Evolutionary conservation across 2,888 invertebrate genomes (phyloP).

Genomic region (Cryptophagus acutangulus): DNA sequence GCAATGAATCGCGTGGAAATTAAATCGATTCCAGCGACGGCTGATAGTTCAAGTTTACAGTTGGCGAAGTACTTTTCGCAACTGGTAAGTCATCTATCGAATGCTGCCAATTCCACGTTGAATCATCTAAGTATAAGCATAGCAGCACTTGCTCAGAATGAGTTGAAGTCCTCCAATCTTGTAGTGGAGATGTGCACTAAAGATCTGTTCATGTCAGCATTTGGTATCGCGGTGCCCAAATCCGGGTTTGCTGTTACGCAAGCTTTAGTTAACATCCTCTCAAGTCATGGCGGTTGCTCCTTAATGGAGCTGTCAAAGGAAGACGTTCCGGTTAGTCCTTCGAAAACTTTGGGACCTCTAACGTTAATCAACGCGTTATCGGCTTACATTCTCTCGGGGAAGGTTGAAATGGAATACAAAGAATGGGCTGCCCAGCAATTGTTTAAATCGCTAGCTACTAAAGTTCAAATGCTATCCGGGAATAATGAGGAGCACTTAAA

Average conservation of each 20-base stretch:
- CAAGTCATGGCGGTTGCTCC: slow-evolving; percentile 48
- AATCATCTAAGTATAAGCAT: slow-evolving; percentile 46
- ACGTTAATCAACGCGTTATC: slow-evolving; percentile 57
- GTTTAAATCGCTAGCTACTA: slow-evolving; percentile 49
- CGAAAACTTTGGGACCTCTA: slow-evolving; percentile 42
- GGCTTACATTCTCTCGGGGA: slow-evolving; percentile 55
- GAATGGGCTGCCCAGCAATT: slow-evolving; percentile 61
- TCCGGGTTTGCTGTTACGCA: slow-evolving; percentile 55
- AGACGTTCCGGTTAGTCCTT: slow-evolving; percentile 28
- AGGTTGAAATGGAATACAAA: slow-evolving; percentile 50
- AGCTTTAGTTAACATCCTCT: slow-evolving; percentile 55
- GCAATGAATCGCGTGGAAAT: slow-evolving; percentile 54
- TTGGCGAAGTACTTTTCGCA: slow-evolving; percentile 36
- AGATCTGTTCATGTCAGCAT: slow-evolving; percentile 48
- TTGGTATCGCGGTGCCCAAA: slow-evolving; percentile 39
- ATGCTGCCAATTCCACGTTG: slow-evolving; percentile 40
- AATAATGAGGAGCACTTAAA: slow-evolving; percentile 43
- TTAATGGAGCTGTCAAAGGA: slow-evolving; percentile 43
- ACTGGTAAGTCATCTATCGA: slow-evolving; percentile 36
- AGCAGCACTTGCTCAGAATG: slow-evolving; percentile 54
- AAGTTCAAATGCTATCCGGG: slow-evolving; percentile 42
- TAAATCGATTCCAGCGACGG: slow-evolving; percentile 30
- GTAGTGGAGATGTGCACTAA: slow-evolving; percentile 57
- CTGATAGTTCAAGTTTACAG: slow-evolving; percentile 31
- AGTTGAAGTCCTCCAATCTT: slow-evolving; percentile 52